These are phyloP conservation scores for Dryobota labecula DNA, from an alignment of 2,888 invertebrate genomes.

Conservation along the genomic window DNA sequence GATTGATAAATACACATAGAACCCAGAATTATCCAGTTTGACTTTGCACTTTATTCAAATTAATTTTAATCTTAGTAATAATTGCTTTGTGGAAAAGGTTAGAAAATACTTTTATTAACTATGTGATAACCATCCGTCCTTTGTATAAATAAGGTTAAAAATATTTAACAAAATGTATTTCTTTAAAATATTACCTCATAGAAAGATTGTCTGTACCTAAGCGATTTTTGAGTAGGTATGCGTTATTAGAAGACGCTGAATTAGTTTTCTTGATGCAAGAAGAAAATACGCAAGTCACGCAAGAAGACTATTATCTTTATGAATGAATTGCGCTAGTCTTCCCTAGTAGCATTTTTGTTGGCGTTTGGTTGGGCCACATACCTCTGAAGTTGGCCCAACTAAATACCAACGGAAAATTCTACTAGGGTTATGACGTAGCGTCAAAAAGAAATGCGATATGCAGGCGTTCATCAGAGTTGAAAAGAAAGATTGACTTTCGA, in stretches of 20 bases:
- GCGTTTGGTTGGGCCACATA: too few species aligned
- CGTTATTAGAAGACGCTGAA: neutral
- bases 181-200: neutral
- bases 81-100: neutral
- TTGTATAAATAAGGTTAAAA: neutral
- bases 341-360: too few species aligned
- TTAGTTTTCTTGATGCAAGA: neutral
- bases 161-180: constrained; percentile 10
- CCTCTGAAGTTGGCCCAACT: too few species aligned
- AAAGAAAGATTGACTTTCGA: too few species aligned
- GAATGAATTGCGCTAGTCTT: neutral
- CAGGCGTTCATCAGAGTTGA: neutral
- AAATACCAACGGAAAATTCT: too few species aligned
- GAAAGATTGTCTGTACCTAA: neutral
- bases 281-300: neutral
- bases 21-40: neutral
- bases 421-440: too few species aligned
- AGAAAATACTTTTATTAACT: neutral
- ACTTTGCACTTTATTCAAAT: neutral
- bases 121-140: constrained; percentile 28
- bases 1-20: neutral
- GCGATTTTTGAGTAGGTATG: neutral
- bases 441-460: neutral
- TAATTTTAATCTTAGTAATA: neutral
- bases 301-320: neutral